Evolutionary conservation across 92 coral and sea anemone genomes (phyloP).

Genomic region (Actinostola sp.): DNA sequence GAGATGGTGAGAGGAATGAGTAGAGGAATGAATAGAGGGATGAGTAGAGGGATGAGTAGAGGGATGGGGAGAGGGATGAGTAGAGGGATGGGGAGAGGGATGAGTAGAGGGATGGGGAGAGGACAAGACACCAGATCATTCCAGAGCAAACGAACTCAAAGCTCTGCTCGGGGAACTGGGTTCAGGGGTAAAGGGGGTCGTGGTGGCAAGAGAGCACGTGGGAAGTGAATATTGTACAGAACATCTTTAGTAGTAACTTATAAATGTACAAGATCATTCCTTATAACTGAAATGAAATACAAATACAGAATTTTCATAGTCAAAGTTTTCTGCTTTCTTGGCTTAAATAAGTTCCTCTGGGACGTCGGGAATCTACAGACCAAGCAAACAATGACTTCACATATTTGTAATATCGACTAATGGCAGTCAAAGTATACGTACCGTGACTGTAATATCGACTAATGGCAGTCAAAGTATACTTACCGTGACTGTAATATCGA

Average conservation of each 20-base stretch:
- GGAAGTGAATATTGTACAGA: constrained; percentile 9
- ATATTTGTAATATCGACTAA: background rate
- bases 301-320: background rate
- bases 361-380: constrained; percentile 56
- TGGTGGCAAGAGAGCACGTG: constrained; percentile 2
- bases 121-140: constrained; percentile 24
- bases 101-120: constrained; percentile 5
- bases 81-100: constrained; percentile 18
- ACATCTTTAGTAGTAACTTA: background rate
- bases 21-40: constrained; percentile 29
- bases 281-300: no score
- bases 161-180: background rate
- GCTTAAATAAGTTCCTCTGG: constrained; percentile 52
- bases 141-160: background rate
- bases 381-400: background rate
- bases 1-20: constrained; percentile 27
- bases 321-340: no score
- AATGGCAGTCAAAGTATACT: background rate
- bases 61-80: constrained; percentile 14
- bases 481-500: constrained; percentile 95
- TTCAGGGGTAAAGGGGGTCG: constrained; percentile 17
- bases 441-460: no score
- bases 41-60: background rate
- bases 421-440: no score
- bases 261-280: no score